phyloP scores from a whole-genome alignment of 2,888 invertebrate species.

The Oscheius sp. region DNA sequence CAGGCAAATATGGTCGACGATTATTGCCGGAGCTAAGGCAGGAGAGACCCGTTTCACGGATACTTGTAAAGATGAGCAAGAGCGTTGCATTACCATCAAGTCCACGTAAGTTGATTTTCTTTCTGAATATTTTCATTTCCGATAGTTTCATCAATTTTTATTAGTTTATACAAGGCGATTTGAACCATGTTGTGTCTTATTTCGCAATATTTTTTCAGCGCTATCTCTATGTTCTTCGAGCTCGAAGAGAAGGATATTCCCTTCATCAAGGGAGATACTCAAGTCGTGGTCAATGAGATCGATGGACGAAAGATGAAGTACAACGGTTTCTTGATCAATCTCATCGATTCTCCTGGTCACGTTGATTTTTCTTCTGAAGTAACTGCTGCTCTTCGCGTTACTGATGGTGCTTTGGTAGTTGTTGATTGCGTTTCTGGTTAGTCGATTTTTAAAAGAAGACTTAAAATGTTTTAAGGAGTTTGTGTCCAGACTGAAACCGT shows the following conservation, averaged over 20 bases:
- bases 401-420: constrained; percentile 98
- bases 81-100: constrained; percentile 99
- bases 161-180: too few species aligned
- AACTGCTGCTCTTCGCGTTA: constrained; percentile 98
- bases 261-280: constrained; percentile 82
- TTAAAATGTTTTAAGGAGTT: constrained; percentile 82
- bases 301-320: constrained; percentile 83
- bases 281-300: constrained; percentile 46
- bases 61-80: constrained; percentile 99
- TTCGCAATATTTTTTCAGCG: constrained; percentile 78
- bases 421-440: constrained; percentile 99
- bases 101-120: constrained; percentile 88
- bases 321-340: constrained; percentile 95
- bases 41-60: constrained; percentile 99
- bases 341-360: constrained; percentile 99
- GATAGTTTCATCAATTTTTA: too few species aligned
- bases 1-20: too few species aligned
- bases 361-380: constrained; percentile 97
- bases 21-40: constrained; percentile 97
- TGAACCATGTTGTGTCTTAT: constrained; percentile 5
- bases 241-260: constrained; percentile 91
- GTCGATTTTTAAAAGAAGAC: constrained; percentile 63
- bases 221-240: constrained; percentile 99
- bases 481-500: constrained; percentile 99
- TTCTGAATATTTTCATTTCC: too few species aligned